Conservation (phyloP, 2,888 invertebrate genomes). For the Epicampocera succincta region DNA sequence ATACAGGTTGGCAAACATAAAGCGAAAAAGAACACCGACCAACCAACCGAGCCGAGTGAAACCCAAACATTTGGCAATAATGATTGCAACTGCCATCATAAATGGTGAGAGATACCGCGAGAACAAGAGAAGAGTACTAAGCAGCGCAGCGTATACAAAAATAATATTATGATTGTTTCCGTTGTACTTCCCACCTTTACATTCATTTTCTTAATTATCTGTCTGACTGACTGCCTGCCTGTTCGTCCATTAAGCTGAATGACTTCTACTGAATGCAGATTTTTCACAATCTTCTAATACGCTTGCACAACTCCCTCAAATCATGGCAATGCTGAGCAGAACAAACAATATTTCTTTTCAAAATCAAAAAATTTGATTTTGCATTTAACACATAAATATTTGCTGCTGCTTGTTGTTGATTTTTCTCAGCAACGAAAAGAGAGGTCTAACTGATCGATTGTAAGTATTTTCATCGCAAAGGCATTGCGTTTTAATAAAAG, state of each 20-base stretch:
- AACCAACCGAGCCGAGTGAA: slow-evolving; percentile 52
- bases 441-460: slow-evolving; percentile 38
- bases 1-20: slow-evolving; percentile 57
- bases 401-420: background rate
- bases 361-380: slow-evolving; percentile 37
- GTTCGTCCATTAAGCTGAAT: slow-evolving; percentile 18
- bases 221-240: background rate
- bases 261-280: slow-evolving; percentile 49
- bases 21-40: slow-evolving; percentile 62
- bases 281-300: slow-evolving; percentile 59
- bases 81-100: slow-evolving; percentile 13
- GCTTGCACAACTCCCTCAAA: slow-evolving; percentile 62
- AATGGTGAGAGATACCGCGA: slow-evolving; percentile 16
- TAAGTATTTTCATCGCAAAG: slow-evolving; percentile 38
- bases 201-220: slow-evolving; percentile 59
- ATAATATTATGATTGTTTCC: slow-evolving; percentile 58
- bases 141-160: slow-evolving; percentile 5
- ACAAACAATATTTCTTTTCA: slow-evolving; percentile 18
- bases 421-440: slow-evolving; percentile 3
- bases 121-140: slow-evolving; percentile 43
- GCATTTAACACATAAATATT: slow-evolving; percentile 53
- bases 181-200: slow-evolving; percentile 66
- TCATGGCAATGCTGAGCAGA: slow-evolving; percentile 36
- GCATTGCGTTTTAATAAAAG: background rate
- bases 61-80: slow-evolving; percentile 55